Percentiles rank a stretch among this genome's conserved stretches.
Evolutionary conservation across 2,113 vertebrate species (phyloP).

Genomic region (Ascaphus truei): DNA sequence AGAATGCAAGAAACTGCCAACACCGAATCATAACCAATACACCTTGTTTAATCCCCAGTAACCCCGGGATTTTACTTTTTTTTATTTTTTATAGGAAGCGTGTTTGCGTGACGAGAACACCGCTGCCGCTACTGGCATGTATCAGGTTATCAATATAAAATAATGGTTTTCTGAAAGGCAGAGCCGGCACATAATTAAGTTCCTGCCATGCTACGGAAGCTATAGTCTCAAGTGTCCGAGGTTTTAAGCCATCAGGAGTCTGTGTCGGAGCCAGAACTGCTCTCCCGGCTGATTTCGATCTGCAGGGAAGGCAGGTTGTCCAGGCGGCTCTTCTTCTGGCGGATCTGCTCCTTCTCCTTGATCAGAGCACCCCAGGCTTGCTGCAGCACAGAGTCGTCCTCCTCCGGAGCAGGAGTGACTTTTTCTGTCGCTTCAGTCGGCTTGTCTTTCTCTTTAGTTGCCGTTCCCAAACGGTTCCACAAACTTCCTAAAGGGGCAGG

Average conservation of each 20-base stretch:
- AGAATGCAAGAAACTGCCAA: conserved; percentile 1
- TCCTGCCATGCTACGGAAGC: conserved; percentile 55
- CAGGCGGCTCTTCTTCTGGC: conserved; percentile 90
- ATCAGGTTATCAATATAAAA: conserved; percentile 20
- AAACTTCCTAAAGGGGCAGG: conserved; percentile 65
- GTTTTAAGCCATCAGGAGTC: conserved; percentile 75
- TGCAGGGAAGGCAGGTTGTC: conserved; percentile 93
- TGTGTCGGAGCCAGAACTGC: conserved; percentile 87
- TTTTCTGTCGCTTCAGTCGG: conserved; percentile 53
- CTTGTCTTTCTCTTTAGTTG: conserved; percentile 67
- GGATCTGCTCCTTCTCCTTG: conserved; percentile 87
- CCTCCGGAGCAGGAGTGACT: conserved; percentile 57
- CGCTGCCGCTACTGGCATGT: conserved; percentile 10
- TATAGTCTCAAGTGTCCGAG: conserved; percentile 12
- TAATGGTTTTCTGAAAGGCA: conserved; percentile 25
- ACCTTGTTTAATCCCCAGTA: neutral
- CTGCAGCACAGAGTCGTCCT: conserved; percentile 89
- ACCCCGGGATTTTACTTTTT: neutral
- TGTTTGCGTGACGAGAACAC: conserved; percentile 15
- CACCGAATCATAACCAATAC: neutral
- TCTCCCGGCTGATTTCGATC: conserved; percentile 96
- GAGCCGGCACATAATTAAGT: conserved; percentile 35
- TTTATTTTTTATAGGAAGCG: neutral
- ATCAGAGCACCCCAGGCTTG: conserved; percentile 93
- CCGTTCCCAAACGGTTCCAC: conserved; percentile 89